A percentile compares a stretch with the other conserved stretches of the same genome.
These are phyloP conservation scores for Erebia palarica DNA, from an alignment of 2,888 invertebrate species.

Conservation along the genomic window DNA sequence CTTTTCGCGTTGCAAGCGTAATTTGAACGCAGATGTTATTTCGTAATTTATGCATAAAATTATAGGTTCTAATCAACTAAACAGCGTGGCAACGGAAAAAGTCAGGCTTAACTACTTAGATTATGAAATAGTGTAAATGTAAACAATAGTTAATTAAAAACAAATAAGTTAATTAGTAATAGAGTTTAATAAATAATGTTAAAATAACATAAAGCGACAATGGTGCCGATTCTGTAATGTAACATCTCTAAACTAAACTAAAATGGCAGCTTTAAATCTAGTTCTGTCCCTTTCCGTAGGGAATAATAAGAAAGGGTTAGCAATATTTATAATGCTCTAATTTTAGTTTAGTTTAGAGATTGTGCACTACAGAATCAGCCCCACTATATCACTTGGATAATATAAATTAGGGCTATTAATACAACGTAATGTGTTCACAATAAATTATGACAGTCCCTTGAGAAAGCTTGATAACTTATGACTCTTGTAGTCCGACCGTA, in stretches of 20 bases:
- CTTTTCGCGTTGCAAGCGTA: slow-evolving; percentile 40
- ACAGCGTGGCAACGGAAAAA: slow-evolving; percentile 7
- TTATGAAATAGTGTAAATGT: not conserved
- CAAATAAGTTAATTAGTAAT: slow-evolving; percentile 29
- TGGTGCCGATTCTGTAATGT: no score
- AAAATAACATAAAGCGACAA: slow-evolving; percentile 49
- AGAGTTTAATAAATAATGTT: slow-evolving; percentile 48
- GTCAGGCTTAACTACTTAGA: slow-evolving; percentile 6
- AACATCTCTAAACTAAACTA: no score
- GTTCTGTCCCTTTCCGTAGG: no score
- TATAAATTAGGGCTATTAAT: slow-evolving; percentile 32
- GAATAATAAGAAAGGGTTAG: no score
- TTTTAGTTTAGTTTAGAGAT: no score
- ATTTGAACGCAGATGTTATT: slow-evolving; percentile 46
- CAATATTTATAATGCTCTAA: no score
- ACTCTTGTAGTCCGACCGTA: slow-evolving; percentile 96
- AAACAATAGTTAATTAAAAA: slow-evolving; percentile 29
- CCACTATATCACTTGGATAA: slow-evolving; percentile 34
- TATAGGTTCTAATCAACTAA: slow-evolving; percentile 9
- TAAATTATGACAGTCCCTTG: slow-evolving; percentile 76
- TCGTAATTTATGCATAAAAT: slow-evolving; percentile 42
- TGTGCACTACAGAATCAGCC: no score
- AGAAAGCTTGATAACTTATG: slow-evolving; percentile 88
- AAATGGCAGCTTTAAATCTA: no score
- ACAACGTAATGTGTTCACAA: slow-evolving; percentile 26